Base-by-base conservation (phyloP, 2,888 invertebrate species). In the Aethes cnicana region DNA sequence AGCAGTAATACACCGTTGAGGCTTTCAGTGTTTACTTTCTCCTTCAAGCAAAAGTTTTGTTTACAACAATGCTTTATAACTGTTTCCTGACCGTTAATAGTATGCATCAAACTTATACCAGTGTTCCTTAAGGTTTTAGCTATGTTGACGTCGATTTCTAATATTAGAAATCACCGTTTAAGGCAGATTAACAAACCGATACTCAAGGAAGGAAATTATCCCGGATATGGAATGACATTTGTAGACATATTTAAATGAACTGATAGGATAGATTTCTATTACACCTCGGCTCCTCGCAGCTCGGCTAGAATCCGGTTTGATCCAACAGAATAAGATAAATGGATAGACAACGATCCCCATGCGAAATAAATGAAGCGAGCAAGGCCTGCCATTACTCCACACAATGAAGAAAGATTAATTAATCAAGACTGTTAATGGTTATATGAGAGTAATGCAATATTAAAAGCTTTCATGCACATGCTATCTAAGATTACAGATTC, bases 181-280 rank as follows among this genome's bases (percentile, higher is more conserved):
- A 16, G 16, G 20, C 12, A 41, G 68, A 70, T 69, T 64, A 68
- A 58, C n/a, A 42, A 58, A 62, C 64, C 56, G 66, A 68, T 63
- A 56, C 43, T 47, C 36, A 42, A 55, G 47, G 56, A 59, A 64
- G 61, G 55, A 62, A 68, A 61, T 64, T 60, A 63, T 59, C 55
- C 56, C 55, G 59, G 59, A 64, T 59, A 63, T 54, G 20, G 28
- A 46, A 35, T 56, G 53, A 59, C 56, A 55, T 56, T 50, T 54
- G 48, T 49, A 58, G 56, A 59, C 57, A 46, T 25, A 42, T 36
- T 39, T 42, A 50, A 36, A 32, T 20, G 18, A 50, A 30, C 17
- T 37, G 46, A 30, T 37, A 47, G 21, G 28, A 12, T 4, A 16
- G 39, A 55, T 36, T 36, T 42, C 42, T 48, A 54, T 18, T 21